These are phyloP conservation scores for Ageneiosus marmoratus DNA, from an alignment of 2,113 vertebrate genomes.

Conservation along the genomic window DNA sequence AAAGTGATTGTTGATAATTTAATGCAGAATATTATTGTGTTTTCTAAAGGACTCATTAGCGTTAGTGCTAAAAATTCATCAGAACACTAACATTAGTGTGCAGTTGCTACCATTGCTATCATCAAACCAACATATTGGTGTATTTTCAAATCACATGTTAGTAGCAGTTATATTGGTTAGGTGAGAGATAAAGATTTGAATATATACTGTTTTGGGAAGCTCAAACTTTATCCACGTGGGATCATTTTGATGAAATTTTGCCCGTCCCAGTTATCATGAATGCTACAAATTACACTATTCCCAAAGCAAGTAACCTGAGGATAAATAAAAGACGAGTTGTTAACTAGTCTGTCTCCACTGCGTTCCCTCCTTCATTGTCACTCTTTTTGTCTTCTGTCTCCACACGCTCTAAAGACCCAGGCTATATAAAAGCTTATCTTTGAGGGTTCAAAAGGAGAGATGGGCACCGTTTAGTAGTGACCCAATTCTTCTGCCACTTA, in stretches of 20 bases:
- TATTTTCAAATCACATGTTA: not conserved
- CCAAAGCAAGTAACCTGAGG: not conserved
- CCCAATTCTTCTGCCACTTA: slow-evolving; percentile 44
- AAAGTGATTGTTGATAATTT: not conserved
- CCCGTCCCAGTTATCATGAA: not conserved
- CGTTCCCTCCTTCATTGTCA: not conserved
- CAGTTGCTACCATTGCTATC: not conserved
- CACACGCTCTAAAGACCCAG: not conserved
- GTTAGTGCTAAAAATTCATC: not conserved
- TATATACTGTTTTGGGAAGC: not conserved
- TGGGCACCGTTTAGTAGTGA: slow-evolving; percentile 38
- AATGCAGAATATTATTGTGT: not conserved
- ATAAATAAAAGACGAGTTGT: slow-evolving; percentile 12
- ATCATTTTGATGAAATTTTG: slow-evolving; percentile 3
- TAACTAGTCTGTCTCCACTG: not conserved
- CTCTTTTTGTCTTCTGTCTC: slow-evolving; percentile 10
- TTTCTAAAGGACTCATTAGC: not conserved
- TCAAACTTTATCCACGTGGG: not conserved
- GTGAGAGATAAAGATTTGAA: not conserved
- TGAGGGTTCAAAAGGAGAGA: slow-evolving; percentile 35
- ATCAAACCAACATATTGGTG: not conserved
- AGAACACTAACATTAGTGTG: not conserved
- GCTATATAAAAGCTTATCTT: slow-evolving; percentile 43
- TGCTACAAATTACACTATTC: slow-evolving; percentile 5
- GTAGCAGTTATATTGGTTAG: not conserved